Percentiles rank a stretch among this genome's conserved stretches.
Evolutionary conservation across 35 echinoderm and acorn worm genomes (phyloP).

Genomic region (Lytechinus variegatus): DNA sequence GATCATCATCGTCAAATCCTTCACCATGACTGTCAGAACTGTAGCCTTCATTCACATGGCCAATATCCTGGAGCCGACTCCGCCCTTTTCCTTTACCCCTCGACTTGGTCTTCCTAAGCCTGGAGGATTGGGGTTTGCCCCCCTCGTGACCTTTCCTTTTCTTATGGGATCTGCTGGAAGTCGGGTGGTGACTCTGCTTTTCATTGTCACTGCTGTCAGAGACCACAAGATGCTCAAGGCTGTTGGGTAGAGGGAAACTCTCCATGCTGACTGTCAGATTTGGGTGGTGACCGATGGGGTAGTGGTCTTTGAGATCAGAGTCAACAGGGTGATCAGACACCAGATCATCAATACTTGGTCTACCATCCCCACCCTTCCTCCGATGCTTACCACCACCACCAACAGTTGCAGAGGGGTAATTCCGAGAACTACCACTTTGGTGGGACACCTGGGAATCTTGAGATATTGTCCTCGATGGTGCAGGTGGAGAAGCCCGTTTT

Average conservation of each 20-base stretch:
- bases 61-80: constrained; percentile 50
- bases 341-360: constrained; percentile 34
- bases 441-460: background rate
- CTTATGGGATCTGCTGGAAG: background rate
- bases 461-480: background rate
- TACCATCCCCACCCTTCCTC: background rate
- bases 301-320: constrained; percentile 1
- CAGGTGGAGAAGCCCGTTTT: background rate
- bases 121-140: constrained; percentile 14
- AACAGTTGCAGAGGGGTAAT: background rate
- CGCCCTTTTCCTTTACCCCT: constrained; percentile 89
- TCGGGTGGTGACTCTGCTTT: background rate
- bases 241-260: constrained; percentile 83
- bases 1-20: constrained; percentile 52
- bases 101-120: constrained; percentile 86
- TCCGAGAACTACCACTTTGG: background rate
- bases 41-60: constrained; percentile 40
- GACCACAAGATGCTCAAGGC: constrained; percentile 64
- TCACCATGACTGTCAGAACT: constrained; percentile 53
- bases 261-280: constrained; percentile 65
- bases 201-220: constrained; percentile 34
- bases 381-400: background rate
- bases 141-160: constrained; percentile 29
- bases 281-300: constrained; percentile 27
- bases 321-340: constrained; percentile 43